Conservation (phyloP, 2,888 invertebrate genomes). For the Metalampra italica region DNA sequence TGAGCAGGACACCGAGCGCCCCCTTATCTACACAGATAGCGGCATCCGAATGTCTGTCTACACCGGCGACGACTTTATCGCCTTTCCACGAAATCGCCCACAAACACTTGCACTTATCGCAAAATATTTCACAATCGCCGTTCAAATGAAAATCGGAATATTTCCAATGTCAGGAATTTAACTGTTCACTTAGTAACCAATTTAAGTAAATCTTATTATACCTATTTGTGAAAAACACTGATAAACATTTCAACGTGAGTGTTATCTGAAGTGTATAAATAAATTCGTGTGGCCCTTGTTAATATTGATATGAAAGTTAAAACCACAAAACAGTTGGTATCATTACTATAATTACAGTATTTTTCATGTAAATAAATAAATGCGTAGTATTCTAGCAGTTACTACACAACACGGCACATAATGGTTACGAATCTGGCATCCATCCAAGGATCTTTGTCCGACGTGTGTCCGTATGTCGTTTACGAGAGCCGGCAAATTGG, state of each 20-base stretch:
- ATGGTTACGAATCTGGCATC: conserved; percentile 46
- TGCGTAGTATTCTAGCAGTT: conserved; percentile 15
- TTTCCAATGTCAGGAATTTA: conserved; percentile 9
- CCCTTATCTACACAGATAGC: conserved; percentile 60
- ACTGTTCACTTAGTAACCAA: background rate
- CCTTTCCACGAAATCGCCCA: conserved; percentile 63
- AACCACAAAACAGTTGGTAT: background rate
- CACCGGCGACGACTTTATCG: conserved; percentile 53
- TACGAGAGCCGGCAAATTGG: conserved; percentile 24
- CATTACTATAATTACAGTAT: background rate
- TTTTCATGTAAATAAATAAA: conserved; percentile 12
- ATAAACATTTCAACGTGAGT: too few species aligned
- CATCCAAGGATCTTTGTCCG: conserved; percentile 50
- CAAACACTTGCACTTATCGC: conserved; percentile 69
- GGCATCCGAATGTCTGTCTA: conserved; percentile 59
- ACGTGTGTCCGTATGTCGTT: conserved; percentile 24
- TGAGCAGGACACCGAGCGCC: conserved; percentile 31
- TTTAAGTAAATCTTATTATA: background rate
- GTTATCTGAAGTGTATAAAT: too few species aligned
- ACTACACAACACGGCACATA: conserved; percentile 17
- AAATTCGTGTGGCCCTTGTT: too few species aligned
- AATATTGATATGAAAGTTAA: background rate
- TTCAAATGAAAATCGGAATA: conserved; percentile 26
- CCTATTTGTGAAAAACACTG: background rate
- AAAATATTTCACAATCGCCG: conserved; percentile 58